Evolutionary conservation across 2,888 invertebrate genomes (phyloP).

Genomic region (Tipula helvola): DNA sequence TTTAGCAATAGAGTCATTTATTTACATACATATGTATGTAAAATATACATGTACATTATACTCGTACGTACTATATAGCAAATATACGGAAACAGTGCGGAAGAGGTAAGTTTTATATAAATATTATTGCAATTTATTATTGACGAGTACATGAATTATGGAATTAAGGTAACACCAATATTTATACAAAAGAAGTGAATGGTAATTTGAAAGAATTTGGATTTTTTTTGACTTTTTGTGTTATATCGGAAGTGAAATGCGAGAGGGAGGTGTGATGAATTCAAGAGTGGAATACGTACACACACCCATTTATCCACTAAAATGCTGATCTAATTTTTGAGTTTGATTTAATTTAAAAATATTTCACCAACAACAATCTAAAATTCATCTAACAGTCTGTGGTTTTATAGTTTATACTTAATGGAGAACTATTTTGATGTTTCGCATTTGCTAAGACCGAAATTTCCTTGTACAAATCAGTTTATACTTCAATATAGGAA

Average conservation of each 20-base stretch:
- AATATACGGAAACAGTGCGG: background rate
- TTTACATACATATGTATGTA: background rate
- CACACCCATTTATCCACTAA: background rate
- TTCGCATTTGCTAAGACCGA: no score
- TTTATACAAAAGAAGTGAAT: background rate
- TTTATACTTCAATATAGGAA: no score
- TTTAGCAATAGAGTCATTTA: background rate
- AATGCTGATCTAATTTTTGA: no score
- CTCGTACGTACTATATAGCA: background rate
- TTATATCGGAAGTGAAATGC: background rate
- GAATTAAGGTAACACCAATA: background rate
- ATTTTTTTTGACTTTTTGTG: background rate
- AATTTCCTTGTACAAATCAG: no score
- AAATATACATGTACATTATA: background rate
- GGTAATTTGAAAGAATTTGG: background rate
- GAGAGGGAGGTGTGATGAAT: background rate
- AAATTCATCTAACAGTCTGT: no score
- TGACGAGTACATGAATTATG: background rate
- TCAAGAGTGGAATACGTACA: background rate
- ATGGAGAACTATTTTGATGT: no score
- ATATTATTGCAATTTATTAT: background rate
- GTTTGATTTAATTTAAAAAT: no score
- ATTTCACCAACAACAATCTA: no score
- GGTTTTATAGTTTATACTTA: no score
- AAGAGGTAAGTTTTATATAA: background rate